Conservation (phyloP, 1,140 invertebrate genomes). For the Drosophila busckii region DNA sequence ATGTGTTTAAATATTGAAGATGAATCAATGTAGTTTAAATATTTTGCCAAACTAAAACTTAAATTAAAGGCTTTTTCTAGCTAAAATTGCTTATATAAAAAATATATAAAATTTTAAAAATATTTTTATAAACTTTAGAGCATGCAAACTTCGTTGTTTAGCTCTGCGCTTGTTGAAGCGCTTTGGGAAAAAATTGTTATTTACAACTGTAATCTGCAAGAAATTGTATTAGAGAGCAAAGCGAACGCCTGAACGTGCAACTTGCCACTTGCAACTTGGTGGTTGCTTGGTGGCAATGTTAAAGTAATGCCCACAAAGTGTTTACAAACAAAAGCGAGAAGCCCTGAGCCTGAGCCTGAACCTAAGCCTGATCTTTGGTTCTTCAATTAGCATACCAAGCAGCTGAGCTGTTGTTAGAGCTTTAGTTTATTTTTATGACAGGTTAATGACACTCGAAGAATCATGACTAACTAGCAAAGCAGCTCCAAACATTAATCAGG, state of each 20-base stretch:
- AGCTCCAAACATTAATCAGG: conserved; percentile 51
- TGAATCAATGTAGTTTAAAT: too few relatives aligned
- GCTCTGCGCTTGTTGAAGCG: conserved; percentile 24
- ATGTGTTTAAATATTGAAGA: too few relatives aligned
- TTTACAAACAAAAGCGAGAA: conserved; percentile 61
- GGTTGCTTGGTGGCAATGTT: too few relatives aligned
- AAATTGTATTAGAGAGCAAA: conserved; percentile 69
- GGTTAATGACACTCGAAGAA: conserved; percentile 61
- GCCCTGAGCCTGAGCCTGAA: too few relatives aligned
- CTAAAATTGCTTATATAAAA: too few relatives aligned
- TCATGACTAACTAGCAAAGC: conserved; percentile 50
- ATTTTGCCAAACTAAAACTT: too few relatives aligned
- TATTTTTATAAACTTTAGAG: too few relatives aligned
- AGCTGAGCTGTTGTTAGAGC: conserved; percentile 49
- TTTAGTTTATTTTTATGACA: conserved; percentile 72
- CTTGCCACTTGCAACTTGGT: too few relatives aligned
- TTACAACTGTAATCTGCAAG: conserved; percentile 68
- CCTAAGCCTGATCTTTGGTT: too few relatives aligned
- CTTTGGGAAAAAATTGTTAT: conserved; percentile 67
- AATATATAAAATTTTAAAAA: too few relatives aligned
- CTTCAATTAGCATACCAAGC: conserved; percentile 71
- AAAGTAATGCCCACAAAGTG: conserved; percentile 61
- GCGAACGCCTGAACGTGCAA: conserved; percentile 31
- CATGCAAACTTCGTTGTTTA: conserved; percentile 45
- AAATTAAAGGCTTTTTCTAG: too few relatives aligned